Evolutionary conservation across 37 sponge, comb jelly and placozoan genomes (phyloP), one percentile per base, ranked within the genome.

Genomic region (Petrosia ficiformis): DNA sequence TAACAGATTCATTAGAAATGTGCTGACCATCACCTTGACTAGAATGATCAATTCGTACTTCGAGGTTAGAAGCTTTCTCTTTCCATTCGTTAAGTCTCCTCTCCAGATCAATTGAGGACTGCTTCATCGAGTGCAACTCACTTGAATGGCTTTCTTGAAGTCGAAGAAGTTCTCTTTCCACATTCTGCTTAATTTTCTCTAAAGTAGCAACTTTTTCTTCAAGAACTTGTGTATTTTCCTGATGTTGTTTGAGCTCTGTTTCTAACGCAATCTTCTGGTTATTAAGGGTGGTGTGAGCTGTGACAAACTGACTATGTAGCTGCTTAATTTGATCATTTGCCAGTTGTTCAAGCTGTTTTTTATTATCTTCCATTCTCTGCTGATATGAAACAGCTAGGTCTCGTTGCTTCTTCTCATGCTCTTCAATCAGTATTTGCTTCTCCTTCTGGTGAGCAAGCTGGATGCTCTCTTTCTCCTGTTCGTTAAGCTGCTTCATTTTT

Each of bases 261-360:
- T 14, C 37, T 36, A 39, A 4, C 8, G 4, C 70, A 33, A 19
- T 40, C 24, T 30, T 68, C 70, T 68, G n/a, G 28, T 14, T 30
- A 5, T 4, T 28, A 14, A 19, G 8, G 22, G 44, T 41, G 33
- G 74, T 39, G 57, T 81, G 68, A 25, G 87, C 87, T 26, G 66
- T 29, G 58, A 81, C 64, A 57, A 56, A 81, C 57, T 87, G 82
- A 1, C 32, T 63, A 57, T 89, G 78, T 0, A 80, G 14, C 16
- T 40, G 67, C 64, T 90, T 76, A 14, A 90, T 73, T 73, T 84
- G 76, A 24, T 72, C n/a, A 59, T 90, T 90, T 3, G 90, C 90
- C 22, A 71, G 32, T 52, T 80, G 52, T 37, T 90, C 90, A 37
- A 72, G 44, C 35, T 77, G 77, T 28, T 57, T 48, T 3, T 68